Conservation (phyloP, 2,888 invertebrate species). For the Drosophila kanekoi region DNA sequence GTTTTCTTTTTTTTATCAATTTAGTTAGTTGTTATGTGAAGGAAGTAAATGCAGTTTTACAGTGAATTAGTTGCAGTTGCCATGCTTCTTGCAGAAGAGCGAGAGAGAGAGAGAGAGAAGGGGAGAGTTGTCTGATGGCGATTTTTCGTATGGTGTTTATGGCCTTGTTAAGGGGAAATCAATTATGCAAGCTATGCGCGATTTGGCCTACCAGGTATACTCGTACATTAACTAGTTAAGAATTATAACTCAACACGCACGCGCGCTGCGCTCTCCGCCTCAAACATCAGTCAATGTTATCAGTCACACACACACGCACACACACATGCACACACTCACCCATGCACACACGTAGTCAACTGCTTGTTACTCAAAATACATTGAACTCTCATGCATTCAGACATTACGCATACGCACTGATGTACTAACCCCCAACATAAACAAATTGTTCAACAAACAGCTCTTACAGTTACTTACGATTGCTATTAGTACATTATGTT, state of each 20-base stretch:
- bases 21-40: constrained; percentile 45
- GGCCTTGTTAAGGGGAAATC: constrained; percentile 11
- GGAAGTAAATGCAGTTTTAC: constrained; percentile 64
- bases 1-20: constrained; percentile 13
- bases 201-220: constrained; percentile 69
- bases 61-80: constrained; percentile 39
- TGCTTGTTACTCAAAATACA: constrained; percentile 4
- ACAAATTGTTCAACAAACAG: constrained; percentile 67
- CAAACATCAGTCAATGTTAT: constrained; percentile 64
- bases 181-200: constrained; percentile 33
- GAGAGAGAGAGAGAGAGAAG: constrained; percentile 9
- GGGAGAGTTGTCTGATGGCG: constrained; percentile 13
- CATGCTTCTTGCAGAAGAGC: constrained; percentile 22
- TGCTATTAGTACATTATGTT: constrained; percentile 52
- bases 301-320: constrained; percentile 22
- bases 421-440: constrained; percentile 38
- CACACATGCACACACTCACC: constrained; percentile 6
- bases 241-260: constrained; percentile 27
- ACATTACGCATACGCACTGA: constrained; percentile 57
- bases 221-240: constrained; percentile 48
- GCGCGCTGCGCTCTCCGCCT: constrained; percentile 16
- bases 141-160: constrained; percentile 15
- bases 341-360: constrained; percentile 10
- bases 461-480: constrained; percentile 59
- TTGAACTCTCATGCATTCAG: constrained; percentile 7